These are phyloP conservation scores for Melanaphis sacchari DNA, from an alignment of 1,140 invertebrate genomes.

Conservation along the genomic window DNA sequence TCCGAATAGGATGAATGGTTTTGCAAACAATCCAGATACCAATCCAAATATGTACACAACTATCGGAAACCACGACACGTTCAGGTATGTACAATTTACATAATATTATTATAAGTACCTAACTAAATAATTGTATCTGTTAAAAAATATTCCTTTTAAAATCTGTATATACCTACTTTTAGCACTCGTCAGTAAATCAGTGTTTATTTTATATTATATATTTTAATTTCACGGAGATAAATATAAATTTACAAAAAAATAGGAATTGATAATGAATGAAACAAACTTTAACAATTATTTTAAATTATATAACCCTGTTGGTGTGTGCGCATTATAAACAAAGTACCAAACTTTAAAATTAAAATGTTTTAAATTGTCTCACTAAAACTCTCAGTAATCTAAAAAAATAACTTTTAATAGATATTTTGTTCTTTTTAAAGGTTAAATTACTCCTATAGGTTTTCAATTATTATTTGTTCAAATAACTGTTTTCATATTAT, in stretches of 20 bases:
- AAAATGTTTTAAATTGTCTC: neutral
- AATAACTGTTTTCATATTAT: neutral
- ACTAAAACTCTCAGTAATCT: neutral
- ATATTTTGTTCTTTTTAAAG: neutral
- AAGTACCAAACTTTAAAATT: neutral
- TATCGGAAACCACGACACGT: slow-evolving; percentile 48
- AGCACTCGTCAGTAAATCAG: neutral
- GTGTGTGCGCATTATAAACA: neutral
- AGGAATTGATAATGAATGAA: neutral
- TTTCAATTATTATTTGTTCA: neutral
- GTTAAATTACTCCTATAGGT: neutral
- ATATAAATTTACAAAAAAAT: neutral
- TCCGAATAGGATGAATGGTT: slow-evolving; percentile 43
- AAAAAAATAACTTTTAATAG: neutral
- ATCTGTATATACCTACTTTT: too few species aligned
- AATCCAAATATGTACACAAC: slow-evolving; percentile 56
- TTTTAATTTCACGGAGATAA: neutral
- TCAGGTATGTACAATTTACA: slow-evolving; percentile 18
- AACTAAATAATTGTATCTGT: neutral
- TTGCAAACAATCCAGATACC: slow-evolving; percentile 44
- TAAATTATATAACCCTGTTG: neutral
- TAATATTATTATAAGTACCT: neutral
- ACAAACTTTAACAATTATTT: neutral
- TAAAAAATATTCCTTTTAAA: neutral
- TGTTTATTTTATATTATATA: too few species aligned